Evolutionary conservation across 2,888 invertebrate species (phyloP), one percentile per base, ranked within the genome.

Genomic region (Leptarthrus brevirostris): DNA sequence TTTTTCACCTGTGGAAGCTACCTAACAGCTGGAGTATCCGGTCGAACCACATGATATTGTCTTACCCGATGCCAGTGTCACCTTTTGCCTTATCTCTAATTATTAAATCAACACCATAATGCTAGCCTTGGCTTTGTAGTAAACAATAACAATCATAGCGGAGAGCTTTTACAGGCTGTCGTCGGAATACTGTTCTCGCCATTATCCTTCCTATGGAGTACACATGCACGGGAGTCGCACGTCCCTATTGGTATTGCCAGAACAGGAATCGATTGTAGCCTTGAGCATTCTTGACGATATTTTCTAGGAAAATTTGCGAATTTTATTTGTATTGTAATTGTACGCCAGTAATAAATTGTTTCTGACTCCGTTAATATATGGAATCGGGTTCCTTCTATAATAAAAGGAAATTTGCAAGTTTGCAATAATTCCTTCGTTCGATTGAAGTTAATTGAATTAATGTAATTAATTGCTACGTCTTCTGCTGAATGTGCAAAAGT

Each of bases 201-300:
- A 58, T 58, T 58, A 36, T 58, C 58, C 58, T 36, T 58, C n/a
- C 36, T 16, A 20, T 34, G 10, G 10, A 18, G 18, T 58, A 16
- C 12, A 12, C 18, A 20, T 20, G 22, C 10, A 49, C 18, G 3
- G 16, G 49, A 14, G 10, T 5, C 40, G 3, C 12, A 40, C 40
- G 12, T 1, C 12, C n/a, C 1, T 34, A 16, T 10, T 16, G 18
- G 58, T 58, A 20, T 58, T 58, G 58, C 58, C 58, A 58, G 58
- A 40, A 58, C 18, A 2, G 36, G 58, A 58, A 56, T 56, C 56
- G 56, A 56, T 56, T 56, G 56, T 14, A 56, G 58, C 58, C 58
- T 58, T 58, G 58, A 58, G 18, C n/a, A 16, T 18, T 34, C 16
- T 16, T 8, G 16, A 18, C 16, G 2, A 36, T 36, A 20, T 20